These are phyloP conservation scores for Zygogramma bicolorata DNA, from an alignment of 2,888 invertebrate genomes.

Conservation along the genomic window DNA sequence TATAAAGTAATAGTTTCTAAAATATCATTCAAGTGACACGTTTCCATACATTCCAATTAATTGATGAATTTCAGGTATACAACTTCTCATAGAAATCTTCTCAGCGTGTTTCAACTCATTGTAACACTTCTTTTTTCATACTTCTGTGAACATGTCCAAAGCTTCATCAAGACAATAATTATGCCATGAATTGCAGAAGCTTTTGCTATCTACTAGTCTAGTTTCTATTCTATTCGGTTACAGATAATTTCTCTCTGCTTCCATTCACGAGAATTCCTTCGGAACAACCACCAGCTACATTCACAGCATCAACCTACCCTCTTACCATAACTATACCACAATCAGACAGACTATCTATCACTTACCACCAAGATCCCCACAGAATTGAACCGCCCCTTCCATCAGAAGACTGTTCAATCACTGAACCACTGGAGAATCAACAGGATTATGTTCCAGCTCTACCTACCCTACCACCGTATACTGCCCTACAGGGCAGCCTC, in stretches of 20 bases:
- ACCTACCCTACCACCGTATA: slow-evolving; percentile 58
- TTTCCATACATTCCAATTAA: too few species aligned
- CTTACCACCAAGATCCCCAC: slow-evolving; percentile 35
- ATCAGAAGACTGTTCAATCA: slow-evolving; percentile 12
- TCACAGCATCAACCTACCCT: slow-evolving; percentile 29
- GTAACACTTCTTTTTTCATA: too few species aligned
- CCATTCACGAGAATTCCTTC: slow-evolving; percentile 7
- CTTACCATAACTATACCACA: slow-evolving; percentile 38
- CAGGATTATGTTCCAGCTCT: slow-evolving; percentile 29
- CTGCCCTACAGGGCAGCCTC: slow-evolving; percentile 57
- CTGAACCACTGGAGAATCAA: slow-evolving; percentile 11
- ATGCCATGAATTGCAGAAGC: too few species aligned
- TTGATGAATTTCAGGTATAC: too few species aligned
- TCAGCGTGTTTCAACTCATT: too few species aligned
- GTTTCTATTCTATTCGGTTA: neutral
- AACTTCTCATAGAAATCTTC: too few species aligned
- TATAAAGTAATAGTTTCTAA: too few species aligned
- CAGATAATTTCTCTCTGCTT: slow-evolving; percentile 36
- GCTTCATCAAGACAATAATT: too few species aligned
- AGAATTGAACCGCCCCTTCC: slow-evolving; percentile 26
- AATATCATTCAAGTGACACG: too few species aligned
- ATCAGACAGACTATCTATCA: slow-evolving; percentile 38
- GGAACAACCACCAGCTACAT: slow-evolving; percentile 35
- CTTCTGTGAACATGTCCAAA: too few species aligned
- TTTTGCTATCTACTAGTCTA: too few species aligned